Base-by-base conservation (phyloP, 2,113 vertebrate genomes). In the Notarius lentiginosus region DNA sequence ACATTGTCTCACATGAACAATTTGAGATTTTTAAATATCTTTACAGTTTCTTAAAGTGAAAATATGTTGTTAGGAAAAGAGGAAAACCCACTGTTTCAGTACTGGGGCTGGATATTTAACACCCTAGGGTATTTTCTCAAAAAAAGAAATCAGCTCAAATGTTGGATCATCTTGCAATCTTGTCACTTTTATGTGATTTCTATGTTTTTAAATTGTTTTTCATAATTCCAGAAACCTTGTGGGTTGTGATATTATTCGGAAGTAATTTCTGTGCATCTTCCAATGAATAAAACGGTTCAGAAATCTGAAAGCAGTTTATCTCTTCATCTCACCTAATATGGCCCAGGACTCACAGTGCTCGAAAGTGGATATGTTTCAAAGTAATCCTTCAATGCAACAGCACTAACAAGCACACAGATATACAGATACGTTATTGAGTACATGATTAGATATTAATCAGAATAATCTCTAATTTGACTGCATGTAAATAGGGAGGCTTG, bases 361-460 rank as follows among this genome's bases (percentile, higher is more conserved):
- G 12, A 51, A 51, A 76, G 49, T 24, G 9, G 5, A 5, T 17
- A 30, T 3, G 20, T 30, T 9, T 30, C 14, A 2, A 51, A 56
- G 11, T 56, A 20, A 10, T 30, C 30, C 1, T 15, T 11, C 24
- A 11, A 72, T 20, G 68, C 15, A 41, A 47, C 30, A 72, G 18
- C 18, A 22, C 2, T 53, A 27, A 55, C 49, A 79, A 56, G 6
- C 6, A 55, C 24, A 18, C 51, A 79, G 76, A 79, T 27, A 20
- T 34, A 58, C 55, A 79, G 77, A 2, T 58, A 34, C 34, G 17
- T 58, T 20, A 79, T 5, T 12, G 4, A 58, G 6, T 34, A 2
- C 17, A 79, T 79, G 77, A 79, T 79, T 79, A 58, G 7, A 79
- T 30, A 79, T 79, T 20, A 79, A 79, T 79, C 77, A 30, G 11